phyloP scores from a whole-genome alignment of 2,888 invertebrate species.

The Frankliniella fusca region DNA sequence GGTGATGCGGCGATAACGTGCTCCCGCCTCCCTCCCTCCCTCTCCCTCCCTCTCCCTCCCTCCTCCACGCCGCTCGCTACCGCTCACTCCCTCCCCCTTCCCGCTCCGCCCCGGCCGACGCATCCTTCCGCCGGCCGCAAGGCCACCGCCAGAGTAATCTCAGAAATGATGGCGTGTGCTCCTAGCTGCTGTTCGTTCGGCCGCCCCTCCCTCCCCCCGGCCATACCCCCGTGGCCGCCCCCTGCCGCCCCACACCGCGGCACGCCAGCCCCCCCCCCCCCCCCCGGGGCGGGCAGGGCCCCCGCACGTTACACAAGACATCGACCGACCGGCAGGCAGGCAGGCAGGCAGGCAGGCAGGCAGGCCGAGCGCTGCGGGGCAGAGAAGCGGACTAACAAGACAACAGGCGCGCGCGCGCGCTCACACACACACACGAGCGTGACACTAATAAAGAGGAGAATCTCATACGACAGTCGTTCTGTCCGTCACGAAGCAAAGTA shows the following conservation, averaged over 20 bases:
- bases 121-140: slow-evolving; percentile 17
- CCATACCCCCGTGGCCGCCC: no score
- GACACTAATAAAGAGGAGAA: no score
- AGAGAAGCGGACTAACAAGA: no score
- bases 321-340: background rate
- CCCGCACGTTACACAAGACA: background rate
- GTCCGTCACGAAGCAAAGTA: no score
- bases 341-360: background rate
- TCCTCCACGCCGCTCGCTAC: background rate
- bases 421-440: no score
- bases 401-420: no score
- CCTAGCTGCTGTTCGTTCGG: background rate
- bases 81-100: background rate
- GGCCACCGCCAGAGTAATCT: slow-evolving; percentile 19
- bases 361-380: background rate
- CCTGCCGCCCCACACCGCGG: background rate
- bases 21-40: background rate
- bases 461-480: no score
- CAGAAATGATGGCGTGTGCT: slow-evolving; percentile 15
- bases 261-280: background rate
- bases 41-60: background rate
- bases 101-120: background rate
- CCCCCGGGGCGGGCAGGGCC: background rate
- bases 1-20: no score
- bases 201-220: background rate